A percentile compares a stretch with the other conserved stretches of the same genome.
Evolutionary conservation across 2,113 vertebrate genomes (phyloP).

Genomic region (Casuarius casuarius): DNA sequence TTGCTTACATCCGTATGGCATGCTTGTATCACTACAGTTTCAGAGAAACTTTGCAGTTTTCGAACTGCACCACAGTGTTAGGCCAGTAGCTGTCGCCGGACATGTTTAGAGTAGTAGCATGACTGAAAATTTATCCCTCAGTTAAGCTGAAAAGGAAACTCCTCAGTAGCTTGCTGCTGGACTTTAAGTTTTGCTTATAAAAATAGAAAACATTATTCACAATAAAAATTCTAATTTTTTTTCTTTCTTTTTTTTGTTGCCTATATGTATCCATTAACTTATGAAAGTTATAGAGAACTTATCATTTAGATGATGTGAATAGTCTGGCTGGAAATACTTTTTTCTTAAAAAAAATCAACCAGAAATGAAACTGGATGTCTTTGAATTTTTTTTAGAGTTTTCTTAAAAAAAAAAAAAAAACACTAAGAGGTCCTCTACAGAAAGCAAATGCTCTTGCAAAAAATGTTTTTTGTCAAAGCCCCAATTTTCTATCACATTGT

Average conservation of each 20-base stretch:
- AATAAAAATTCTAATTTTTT: background rate
- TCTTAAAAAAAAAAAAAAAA: background rate
- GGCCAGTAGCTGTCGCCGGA: background rate
- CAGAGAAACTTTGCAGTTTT: background rate
- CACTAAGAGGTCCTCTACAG: background rate
- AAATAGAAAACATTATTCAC: background rate
- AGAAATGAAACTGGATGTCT: background rate
- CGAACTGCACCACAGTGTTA: background rate
- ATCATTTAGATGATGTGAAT: background rate
- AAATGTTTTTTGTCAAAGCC: constrained; percentile 20
- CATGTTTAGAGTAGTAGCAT: background rate
- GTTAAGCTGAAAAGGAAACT: background rate
- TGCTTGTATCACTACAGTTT: background rate
- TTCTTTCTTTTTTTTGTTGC: background rate
- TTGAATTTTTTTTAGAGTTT: background rate
- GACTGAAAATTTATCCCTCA: background rate
- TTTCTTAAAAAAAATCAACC: background rate
- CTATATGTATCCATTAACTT: background rate
- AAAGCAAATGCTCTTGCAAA: background rate
- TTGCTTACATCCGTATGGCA: rapidly evolving
- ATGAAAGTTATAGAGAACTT: background rate
- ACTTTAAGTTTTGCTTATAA: background rate
- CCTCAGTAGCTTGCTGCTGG: background rate
- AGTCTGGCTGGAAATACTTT: background rate
- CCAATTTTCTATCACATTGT: constrained; percentile 9